phyloP scores from a whole-genome alignment of 2,113 vertebrate species.

The Athene cunicularia region DNA sequence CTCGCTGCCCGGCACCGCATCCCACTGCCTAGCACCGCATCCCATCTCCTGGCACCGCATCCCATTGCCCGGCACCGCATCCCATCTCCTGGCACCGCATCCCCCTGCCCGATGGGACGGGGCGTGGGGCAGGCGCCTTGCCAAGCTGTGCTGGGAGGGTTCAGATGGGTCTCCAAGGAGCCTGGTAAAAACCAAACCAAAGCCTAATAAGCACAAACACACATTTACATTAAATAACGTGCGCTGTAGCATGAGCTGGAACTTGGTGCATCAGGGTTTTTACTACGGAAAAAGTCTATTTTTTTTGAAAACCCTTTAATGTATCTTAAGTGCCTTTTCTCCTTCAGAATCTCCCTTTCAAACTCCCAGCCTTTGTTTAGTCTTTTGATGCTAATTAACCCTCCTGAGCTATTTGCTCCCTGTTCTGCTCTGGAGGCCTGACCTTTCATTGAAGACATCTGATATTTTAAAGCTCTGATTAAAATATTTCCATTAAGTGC shows the following conservation, averaged over 20 bases:
- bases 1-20: neutral
- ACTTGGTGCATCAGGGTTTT: neutral
- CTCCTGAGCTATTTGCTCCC: constrained; percentile 16
- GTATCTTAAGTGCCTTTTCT: neutral
- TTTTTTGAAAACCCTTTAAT: neutral
- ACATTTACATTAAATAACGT: fast-evolving
- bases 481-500: constrained; percentile 30
- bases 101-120: fast-evolving
- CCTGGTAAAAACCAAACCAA: fast-evolving
- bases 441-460: constrained; percentile 18
- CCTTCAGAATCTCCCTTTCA: neutral
- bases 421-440: constrained; percentile 2
- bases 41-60: too few relatives aligned
- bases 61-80: too few relatives aligned
- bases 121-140: fast-evolving
- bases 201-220: neutral
- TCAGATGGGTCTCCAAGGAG: neutral
- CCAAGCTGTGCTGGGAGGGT: neutral
- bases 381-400: constrained; percentile 37
- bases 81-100: neutral
- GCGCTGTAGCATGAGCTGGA: neutral
- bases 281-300: neutral
- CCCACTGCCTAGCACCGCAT: too few relatives aligned
- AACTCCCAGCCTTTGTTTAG: neutral
- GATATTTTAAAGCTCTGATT: constrained; percentile 17